Percentiles rank a stretch among this genome's conserved stretches.
phyloP scores from a whole-genome alignment of 2,113 vertebrate species.

The Callionymus lyra region DNA sequence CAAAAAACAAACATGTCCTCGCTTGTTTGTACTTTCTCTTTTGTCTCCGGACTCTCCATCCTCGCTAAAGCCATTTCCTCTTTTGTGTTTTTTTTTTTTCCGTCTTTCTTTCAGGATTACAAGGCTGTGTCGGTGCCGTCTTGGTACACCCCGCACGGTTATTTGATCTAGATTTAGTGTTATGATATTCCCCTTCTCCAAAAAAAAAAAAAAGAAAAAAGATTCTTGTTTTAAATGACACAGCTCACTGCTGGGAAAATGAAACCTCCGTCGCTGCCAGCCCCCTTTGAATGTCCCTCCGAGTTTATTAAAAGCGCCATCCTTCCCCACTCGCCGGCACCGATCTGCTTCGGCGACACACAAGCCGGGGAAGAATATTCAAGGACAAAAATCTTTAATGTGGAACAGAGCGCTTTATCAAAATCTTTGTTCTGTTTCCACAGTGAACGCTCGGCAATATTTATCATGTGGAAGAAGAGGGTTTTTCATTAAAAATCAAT shows the following conservation, averaged over 20 bases:
- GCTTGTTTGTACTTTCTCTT: not conserved
- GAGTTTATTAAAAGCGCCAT: conserved; percentile 67
- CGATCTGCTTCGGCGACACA: conserved; percentile 51
- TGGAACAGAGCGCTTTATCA: conserved; percentile 45
- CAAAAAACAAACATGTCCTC: conserved; percentile 20
- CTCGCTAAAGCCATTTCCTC: conserved; percentile 1
- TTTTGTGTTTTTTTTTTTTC: conserved; percentile 6
- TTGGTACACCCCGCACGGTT: conserved; percentile 46
- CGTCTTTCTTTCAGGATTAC: conserved; percentile 36
- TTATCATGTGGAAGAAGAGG: conserved; percentile 28
- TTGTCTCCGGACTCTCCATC: too few relatives aligned
- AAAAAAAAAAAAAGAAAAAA: too few relatives aligned
- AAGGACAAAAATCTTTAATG: conserved; percentile 58
- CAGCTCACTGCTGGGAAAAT: conserved; percentile 60
- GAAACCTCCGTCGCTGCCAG: conserved; percentile 59
- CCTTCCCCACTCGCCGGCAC: conserved; percentile 46
- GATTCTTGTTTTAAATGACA: conserved; percentile 62
- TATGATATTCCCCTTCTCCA: conserved; percentile 52
- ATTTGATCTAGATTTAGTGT: conserved; percentile 62
- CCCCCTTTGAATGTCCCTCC: conserved; percentile 53
- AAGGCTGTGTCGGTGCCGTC: conserved; percentile 33
- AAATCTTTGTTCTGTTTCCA: conserved; percentile 42
- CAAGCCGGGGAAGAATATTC: conserved; percentile 47
- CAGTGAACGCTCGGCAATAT: conserved; percentile 40
- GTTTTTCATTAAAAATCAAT: conserved; percentile 26